Evolutionary conservation across 2,888 invertebrate genomes (phyloP), one percentile per base, ranked within the genome.

Genomic region (Empis livida): DNA sequence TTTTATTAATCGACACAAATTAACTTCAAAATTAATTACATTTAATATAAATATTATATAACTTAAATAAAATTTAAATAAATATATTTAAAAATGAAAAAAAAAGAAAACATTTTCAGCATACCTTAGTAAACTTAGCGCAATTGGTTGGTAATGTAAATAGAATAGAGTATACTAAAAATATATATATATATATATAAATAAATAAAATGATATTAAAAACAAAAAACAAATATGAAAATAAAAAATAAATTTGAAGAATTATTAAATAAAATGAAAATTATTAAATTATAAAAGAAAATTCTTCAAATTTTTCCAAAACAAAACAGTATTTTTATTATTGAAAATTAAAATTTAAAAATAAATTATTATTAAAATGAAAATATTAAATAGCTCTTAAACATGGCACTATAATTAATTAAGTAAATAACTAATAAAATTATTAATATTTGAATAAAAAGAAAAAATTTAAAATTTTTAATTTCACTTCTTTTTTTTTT

Each of bases 101-200:
- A 48, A 49, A 23, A 46, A 49, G 46, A 40, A 31, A 38, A 52
- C 27, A 49, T 43, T 49, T 49, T 42, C 46, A 50, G 58, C 57
- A 60, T 61, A 68, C 61, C 62, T 65, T 67, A 63, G 65, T 64
- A 61, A 66, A 68, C 67, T 62, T 67, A 67, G 67, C 66, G 67
- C 67, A 67, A 67, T 67, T 67, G 65, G 55, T 67, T 67, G 65
- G 55, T 55, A 56, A 53, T 56, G 55, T 56, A 55, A 52, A 56
- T 55, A 56, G 53, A 54, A 52, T 55, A 54, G 9, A 27, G 23
- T 27, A 27, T 27, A 27, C 23, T 27, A 27, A 45, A 50, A 44
- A 44, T 43, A 51, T 48, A 49, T 48, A 49, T 52, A 45, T 48
- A 50, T 48, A 45, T 13, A 40, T 39, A 30, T 40, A 43, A 14